Evolutionary conservation across 2,113 vertebrate genomes (phyloP), one percentile per base, ranked within the genome.

Genomic region (Geococcyx californianus): DNA sequence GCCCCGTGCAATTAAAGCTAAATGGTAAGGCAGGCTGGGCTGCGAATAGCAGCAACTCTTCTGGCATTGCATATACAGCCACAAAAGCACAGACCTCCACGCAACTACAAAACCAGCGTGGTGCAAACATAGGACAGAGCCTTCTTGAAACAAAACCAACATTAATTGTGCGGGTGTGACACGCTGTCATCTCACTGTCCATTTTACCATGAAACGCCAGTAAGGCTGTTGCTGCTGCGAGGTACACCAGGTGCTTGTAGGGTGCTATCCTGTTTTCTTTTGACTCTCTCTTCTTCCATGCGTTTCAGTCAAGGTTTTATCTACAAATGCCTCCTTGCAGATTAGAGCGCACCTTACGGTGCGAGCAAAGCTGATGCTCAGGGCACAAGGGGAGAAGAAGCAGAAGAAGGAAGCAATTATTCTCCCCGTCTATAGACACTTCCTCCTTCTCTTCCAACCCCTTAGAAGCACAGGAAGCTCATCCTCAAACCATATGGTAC

Each of bases 401-500:
- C 10, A 9, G 76, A 94, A 92, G 73, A 89, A 89, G 96, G 93
- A 94, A 97, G 91, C 56, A 94, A 92, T 97, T 92, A 96, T 75
- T 95, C 94, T 97, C 86, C 62, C 40, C 18, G 3, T 96, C 17
- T 58, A 0, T 80, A 93, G 62, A 40, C 1, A 0, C 85, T 96
- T 97, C 94, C 92, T 95, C 72, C 79, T 93, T 81, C 83, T 68
- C 56, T 93, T 95, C 60, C 76, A 93, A 24, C 64, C 73, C 73
- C 56, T 91, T 55, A 90, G 94, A 93, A 93, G 93, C 73, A 60
- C 93, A 93, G 96, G 95, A 96, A 97, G 72, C 34, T 90, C 85
- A 86, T 91, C 85, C 76, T 84, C 79, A 95, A 95, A 97, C 93
- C 94, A 96, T 88, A 93, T 96, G 94, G 79, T 84, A 91, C 85